These are phyloP conservation scores for Silurus glanis DNA, from an alignment of 2,113 vertebrate genomes.

Conservation along the genomic window DNA sequence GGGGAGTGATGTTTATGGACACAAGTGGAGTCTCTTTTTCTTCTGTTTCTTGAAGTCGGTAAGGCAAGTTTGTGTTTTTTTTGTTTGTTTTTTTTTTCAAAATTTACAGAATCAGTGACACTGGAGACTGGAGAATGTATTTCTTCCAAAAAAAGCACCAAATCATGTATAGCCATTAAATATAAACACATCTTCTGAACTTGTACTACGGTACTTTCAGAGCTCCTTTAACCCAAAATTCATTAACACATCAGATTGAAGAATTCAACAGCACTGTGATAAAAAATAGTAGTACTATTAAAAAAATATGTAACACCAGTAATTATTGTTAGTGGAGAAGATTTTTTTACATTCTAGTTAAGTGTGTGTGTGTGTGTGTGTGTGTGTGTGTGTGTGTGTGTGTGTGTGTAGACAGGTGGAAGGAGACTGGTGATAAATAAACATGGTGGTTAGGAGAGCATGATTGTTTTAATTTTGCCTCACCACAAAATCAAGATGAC, in stretches of 20 bases:
- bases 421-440: not conserved
- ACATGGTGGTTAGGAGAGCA: not conserved
- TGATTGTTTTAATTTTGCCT: not conserved
- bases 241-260: not conserved
- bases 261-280: not conserved
- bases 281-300: no score
- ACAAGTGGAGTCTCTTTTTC: not conserved
- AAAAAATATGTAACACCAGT: not conserved
- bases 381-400: not conserved
- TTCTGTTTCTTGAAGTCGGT: not conserved
- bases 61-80: no score
- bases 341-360: not conserved
- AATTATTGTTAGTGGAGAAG: not conserved
- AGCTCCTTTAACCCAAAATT: not conserved
- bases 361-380: not conserved
- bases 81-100: not conserved
- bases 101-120: not conserved
- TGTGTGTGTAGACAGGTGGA: not conserved
- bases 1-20: not conserved
- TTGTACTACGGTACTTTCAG: not conserved
- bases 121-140: not conserved
- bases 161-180: not conserved
- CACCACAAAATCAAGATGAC: not conserved
- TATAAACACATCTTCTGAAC: not conserved
- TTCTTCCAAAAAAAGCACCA: not conserved